Conservation (phyloP, 2,113 vertebrate species). For the Poicephalus gulielmi region DNA sequence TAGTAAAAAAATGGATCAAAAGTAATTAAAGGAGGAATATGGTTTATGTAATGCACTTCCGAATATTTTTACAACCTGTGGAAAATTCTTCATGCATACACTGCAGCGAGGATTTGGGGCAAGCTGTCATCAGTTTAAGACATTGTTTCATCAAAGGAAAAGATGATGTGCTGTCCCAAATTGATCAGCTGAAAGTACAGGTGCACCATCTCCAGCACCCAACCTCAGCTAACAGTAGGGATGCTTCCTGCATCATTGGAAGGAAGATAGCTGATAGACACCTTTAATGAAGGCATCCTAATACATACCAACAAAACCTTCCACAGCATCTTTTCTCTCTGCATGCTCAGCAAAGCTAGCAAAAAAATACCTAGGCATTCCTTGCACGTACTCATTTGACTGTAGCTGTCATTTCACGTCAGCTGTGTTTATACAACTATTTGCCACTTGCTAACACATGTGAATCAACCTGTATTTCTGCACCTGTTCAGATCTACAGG, state of each 20-base stretch:
- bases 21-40: not conserved
- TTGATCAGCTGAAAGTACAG: not conserved
- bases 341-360: not conserved
- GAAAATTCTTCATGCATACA: not conserved
- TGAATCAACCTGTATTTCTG: not conserved
- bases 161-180: not conserved
- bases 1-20: slow-evolving; percentile 15
- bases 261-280: not conserved
- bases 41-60: not conserved
- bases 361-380: not conserved
- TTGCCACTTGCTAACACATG: not conserved
- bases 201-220: not conserved
- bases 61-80: not conserved
- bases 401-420: not conserved
- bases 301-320: not conserved
- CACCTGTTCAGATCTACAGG: not conserved
- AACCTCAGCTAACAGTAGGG: not conserved
- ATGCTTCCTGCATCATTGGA: not conserved
- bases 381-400: fast-evolving
- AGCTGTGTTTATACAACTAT: not conserved
- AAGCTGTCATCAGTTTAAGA: not conserved
- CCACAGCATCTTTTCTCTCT: not conserved
- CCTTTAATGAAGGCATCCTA: not conserved
- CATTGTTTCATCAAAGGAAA: not conserved
- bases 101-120: not conserved